phyloP scores from a whole-genome alignment of 2,888 invertebrate species.

The Lepetodrilus schrolli region DNA sequence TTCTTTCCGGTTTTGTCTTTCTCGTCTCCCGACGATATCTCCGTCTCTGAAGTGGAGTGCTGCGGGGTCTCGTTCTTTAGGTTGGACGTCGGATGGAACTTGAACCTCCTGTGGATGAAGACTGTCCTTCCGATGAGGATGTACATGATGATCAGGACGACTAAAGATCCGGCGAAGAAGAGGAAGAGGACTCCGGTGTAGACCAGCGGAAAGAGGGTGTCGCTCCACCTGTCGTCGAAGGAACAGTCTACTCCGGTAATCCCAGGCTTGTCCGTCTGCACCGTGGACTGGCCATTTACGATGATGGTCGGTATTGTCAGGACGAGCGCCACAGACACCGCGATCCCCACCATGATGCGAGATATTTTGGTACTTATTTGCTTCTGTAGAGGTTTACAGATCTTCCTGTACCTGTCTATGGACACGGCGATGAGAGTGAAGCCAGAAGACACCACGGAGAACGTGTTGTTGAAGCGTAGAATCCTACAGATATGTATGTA shows the following conservation, averaged over 20 bases:
- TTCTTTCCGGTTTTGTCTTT: conserved; percentile 36
- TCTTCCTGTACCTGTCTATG: conserved; percentile 55
- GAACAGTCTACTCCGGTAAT: conserved; percentile 59
- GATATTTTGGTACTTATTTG: conserved; percentile 48
- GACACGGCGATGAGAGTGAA: conserved; percentile 60
- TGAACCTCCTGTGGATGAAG: conserved; percentile 37
- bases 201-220: conserved; percentile 46
- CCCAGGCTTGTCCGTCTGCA: conserved; percentile 41
- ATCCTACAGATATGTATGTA: conserved; percentile 52
- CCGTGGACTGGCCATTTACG: conserved; percentile 47
- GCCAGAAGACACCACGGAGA: conserved; percentile 56
- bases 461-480: conserved; percentile 52
- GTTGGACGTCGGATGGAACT: background rate
- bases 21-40: conserved; percentile 29
- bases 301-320: conserved; percentile 50
- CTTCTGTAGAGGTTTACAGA: conserved; percentile 53
- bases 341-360: conserved; percentile 46
- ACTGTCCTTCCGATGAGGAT: conserved; percentile 49
- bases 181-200: conserved; percentile 48
- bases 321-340: conserved; percentile 46
- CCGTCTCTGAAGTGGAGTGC: conserved; percentile 25
- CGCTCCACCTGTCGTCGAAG: conserved; percentile 45
- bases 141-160: conserved; percentile 46
- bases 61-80: background rate
- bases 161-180: conserved; percentile 44